Conservation (phyloP, 2,113 vertebrate species). For the Bufo gargarizans region DNA sequence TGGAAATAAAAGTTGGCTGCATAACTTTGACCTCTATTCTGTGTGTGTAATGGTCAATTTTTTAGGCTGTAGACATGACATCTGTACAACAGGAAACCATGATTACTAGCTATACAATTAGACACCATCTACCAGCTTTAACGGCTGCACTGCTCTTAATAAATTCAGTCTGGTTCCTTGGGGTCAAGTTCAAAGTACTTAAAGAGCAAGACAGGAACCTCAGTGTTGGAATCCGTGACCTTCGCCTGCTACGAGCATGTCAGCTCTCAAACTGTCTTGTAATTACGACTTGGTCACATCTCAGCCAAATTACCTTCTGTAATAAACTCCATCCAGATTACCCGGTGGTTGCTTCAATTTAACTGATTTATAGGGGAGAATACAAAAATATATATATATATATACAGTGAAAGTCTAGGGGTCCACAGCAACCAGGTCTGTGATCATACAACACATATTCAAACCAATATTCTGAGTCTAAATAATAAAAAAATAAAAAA, state of each 20-base stretch:
- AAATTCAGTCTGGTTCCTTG: not conserved
- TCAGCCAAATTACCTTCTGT: conserved; percentile 5
- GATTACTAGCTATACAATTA: not conserved
- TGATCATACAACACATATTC: not conserved
- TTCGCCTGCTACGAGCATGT: not conserved
- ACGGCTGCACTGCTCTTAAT: not conserved
- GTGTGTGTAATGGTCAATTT: not conserved
- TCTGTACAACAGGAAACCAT: not conserved
- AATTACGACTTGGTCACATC: conserved; percentile 16
- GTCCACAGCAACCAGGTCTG: not conserved
- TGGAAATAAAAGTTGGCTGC: not conserved
- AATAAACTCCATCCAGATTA: conserved; percentile 33
- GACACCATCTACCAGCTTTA: not conserved
- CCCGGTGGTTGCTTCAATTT: not conserved
- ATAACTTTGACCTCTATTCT: not conserved
- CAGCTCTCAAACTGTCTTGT: conserved; percentile 20
- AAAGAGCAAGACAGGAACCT: not conserved
- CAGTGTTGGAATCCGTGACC: not conserved
- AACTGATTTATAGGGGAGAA: conserved; percentile 29
- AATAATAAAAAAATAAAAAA: not conserved
- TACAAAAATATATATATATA: not conserved
- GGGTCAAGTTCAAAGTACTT: conserved; percentile 34
- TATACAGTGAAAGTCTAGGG: not conserved
- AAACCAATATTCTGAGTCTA: not conserved
- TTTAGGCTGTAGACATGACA: not conserved